Percentiles rank a stretch among this genome's conserved stretches.
Conservation (phyloP, 1,140 invertebrate genomes). For the Calycopis cecrops region DNA sequence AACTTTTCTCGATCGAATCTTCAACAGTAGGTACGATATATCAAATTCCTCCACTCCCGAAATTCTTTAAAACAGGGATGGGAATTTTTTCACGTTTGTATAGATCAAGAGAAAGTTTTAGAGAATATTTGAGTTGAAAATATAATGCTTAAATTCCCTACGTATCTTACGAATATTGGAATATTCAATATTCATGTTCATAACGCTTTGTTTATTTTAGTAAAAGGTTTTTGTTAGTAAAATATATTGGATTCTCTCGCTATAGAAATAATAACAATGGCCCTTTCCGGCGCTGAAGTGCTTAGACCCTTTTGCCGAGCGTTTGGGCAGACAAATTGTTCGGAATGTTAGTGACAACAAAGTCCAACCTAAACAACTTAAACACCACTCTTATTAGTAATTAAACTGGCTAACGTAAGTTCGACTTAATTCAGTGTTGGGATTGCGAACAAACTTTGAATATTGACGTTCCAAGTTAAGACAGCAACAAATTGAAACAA, state of each 20-base stretch:
- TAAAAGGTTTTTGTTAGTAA: constrained; percentile 21
- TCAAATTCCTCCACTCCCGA: no score
- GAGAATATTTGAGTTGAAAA: no score
- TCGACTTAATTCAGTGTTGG: constrained; percentile 7
- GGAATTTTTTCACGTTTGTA: no score
- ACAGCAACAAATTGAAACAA: not conserved
- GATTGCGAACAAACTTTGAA: constrained; percentile 2
- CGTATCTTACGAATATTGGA: not conserved
- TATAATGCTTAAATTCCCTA: not conserved
- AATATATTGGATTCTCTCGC: constrained; percentile 28
- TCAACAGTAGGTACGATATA: no score
- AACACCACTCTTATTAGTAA: constrained; percentile 16
- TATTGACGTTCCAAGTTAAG: not conserved
- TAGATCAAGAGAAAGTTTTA: no score
- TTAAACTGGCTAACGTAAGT: constrained; percentile 14
- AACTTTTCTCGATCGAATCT: no score
- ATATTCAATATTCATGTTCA: constrained; percentile 4
- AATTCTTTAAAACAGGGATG: no score
- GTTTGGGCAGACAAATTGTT: constrained; percentile 31
- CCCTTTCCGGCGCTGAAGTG: constrained; percentile 21
- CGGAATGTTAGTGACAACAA: constrained; percentile 27
- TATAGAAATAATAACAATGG: constrained; percentile 29
- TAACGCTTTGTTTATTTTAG: constrained; percentile 7
- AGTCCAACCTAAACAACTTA: constrained; percentile 20
- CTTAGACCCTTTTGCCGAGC: constrained; percentile 34